A percentile compares a stretch with the other conserved stretches of the same genome.
These are phyloP conservation scores for Melanotaenia duboulayi DNA, from an alignment of 2,113 vertebrate genomes.

Conservation along the genomic window DNA sequence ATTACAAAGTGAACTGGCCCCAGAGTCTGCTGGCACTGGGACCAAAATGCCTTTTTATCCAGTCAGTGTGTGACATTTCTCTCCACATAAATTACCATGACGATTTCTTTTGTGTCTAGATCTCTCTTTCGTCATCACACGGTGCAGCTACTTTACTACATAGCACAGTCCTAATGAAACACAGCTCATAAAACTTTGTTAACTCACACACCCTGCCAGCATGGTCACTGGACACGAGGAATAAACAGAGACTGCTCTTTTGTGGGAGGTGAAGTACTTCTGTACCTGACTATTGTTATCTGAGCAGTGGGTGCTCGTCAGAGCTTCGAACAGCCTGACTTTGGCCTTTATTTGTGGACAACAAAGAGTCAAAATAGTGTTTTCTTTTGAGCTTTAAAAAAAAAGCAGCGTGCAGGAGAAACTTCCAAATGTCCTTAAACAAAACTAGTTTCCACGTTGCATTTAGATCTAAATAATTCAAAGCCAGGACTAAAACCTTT, in stretches of 20 bases:
- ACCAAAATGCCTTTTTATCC: slow-evolving; percentile 44
- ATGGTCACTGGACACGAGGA: not conserved
- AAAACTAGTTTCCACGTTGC: not conserved
- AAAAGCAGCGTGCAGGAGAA: not conserved
- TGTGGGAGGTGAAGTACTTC: slow-evolving; percentile 21
- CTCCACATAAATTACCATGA: slow-evolving; percentile 55
- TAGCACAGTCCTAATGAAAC: slow-evolving; percentile 28
- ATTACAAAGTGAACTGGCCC: slow-evolving; percentile 51
- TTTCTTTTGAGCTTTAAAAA: slow-evolving; percentile 22
- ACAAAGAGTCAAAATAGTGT: slow-evolving; percentile 14
- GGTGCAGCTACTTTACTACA: slow-evolving; percentile 47
- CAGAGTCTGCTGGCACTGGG: slow-evolving; percentile 41
- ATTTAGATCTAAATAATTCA: not conserved
- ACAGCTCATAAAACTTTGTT: slow-evolving; percentile 38
- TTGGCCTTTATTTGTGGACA: slow-evolving; percentile 5
- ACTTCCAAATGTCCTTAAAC: slow-evolving; percentile 4
- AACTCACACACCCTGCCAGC: not conserved
- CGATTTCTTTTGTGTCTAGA: slow-evolving; percentile 56
- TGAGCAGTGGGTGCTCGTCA: slow-evolving; percentile 13
- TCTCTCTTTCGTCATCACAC: slow-evolving; percentile 49
- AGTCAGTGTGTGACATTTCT: slow-evolving; percentile 62
- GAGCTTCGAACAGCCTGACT: slow-evolving; percentile 20
- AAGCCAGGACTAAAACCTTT: not conserved
- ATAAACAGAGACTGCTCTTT: slow-evolving; percentile 16
- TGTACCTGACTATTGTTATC: slow-evolving; percentile 47